Evolutionary conservation across 1,140 invertebrate species (phyloP).

Genomic region (Apis laboriosa): DNA sequence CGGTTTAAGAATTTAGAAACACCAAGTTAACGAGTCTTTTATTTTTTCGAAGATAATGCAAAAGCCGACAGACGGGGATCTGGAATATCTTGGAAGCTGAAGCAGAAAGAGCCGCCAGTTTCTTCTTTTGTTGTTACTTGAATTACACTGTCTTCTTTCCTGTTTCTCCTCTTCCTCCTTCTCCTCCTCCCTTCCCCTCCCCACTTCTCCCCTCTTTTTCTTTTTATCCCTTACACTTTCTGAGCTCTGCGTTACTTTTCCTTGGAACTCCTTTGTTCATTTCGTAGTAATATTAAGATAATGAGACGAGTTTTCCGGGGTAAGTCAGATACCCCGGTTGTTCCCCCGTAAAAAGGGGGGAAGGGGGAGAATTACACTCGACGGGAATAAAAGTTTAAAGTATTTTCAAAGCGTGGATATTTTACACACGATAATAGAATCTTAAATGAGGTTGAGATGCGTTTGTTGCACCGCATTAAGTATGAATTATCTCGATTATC

Average conservation of each 20-base stretch:
- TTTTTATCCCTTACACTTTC: conserved; percentile 8
- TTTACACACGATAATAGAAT: conserved; percentile 53
- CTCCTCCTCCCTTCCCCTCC: neutral
- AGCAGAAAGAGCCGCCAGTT: neutral
- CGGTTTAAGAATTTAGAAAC: neutral
- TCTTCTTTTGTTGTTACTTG: conserved; percentile 23
- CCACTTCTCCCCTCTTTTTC: neutral
- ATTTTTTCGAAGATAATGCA: neutral
- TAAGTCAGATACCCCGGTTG: conserved; percentile 10
- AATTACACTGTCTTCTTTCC: neutral
- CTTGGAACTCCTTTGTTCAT: conserved; percentile 33
- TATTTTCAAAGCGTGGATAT: conserved; percentile 41
- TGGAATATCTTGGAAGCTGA: neutral
- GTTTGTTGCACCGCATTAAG: conserved; percentile 24
- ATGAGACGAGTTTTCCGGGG: conserved; percentile 43
- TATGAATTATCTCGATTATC: conserved; percentile 33
- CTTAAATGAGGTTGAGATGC: conserved; percentile 15
- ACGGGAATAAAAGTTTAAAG: conserved; percentile 42
- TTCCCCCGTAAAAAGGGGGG: conserved; percentile 5
- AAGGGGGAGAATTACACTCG: conserved; percentile 34
- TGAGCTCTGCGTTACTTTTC: conserved; percentile 15
- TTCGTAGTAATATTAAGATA: conserved; percentile 47
- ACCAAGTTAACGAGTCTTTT: neutral
- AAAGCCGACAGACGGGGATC: neutral
- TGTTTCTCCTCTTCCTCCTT: neutral